Evolutionary conservation across 2,797 vertebrate species (phyloP), one percentile per base, ranked within the genome.

Genomic region (Aulostomus chinensis): DNA sequence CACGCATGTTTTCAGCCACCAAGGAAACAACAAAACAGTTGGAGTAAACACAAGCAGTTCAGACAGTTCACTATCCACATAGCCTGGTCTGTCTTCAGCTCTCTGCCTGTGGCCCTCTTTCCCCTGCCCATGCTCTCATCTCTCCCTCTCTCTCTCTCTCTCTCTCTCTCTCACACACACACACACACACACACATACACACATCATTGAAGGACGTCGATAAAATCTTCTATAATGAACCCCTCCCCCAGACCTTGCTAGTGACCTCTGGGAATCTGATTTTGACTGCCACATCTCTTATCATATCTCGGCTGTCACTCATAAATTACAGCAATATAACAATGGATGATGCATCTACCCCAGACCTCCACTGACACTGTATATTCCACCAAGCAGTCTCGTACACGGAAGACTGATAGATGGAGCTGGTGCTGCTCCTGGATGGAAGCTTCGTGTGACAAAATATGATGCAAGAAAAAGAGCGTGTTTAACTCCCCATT

Each of bases 211-310:
- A 83, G 77, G 84, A 78, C 74, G 71, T 73, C 57, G 49, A 83
- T 81, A 84, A 80, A 80, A 78, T 79, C 60, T 81, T 52, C 36
- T 51, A 62, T 73, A 73, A 84, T 80, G 75, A 78, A 76, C 64
- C 60, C 75, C 73, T 80, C 58, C 82, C 67, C 33, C 29, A 47
- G 78, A 83, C 80, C 84, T 88, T 85, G 75, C 51, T 47, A 20
- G 42, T 80, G 81, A 85, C 87, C 82, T 84, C 51, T 84, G 51
- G 39, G 56, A 68, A 76, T 73, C 68, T n/a, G 80, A 78, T 80
- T 79, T 74, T 79, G 53, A 70, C 57, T 42, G 56, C 52, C 68
- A 71, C 60, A 81, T 84, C 68, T 74, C 73, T 75, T 68, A 80
- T 76, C 61, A 68, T 62, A 77, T 73, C 65, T 72, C 52, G n/a